Conservation (phyloP, 2,888 invertebrate species). For the Sesamia inferens region DNA sequence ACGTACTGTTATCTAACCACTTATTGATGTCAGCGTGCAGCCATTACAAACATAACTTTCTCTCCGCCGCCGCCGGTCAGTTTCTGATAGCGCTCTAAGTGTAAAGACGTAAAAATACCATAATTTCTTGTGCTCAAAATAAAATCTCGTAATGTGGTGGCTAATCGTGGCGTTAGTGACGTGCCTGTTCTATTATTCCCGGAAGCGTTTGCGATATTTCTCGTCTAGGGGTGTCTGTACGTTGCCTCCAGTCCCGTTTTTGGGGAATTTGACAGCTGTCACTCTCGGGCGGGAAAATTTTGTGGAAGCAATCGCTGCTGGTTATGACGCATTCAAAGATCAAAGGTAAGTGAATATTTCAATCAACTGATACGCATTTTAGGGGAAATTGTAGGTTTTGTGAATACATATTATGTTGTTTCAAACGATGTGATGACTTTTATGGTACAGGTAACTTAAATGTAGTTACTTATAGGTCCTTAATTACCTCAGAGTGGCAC, state of each 20-base stretch:
- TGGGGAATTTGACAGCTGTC: slow-evolving; percentile 80
- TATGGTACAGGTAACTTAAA: neutral
- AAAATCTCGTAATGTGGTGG: slow-evolving; percentile 68
- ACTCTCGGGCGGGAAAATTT: slow-evolving; percentile 78
- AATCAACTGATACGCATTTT: slow-evolving; percentile 22
- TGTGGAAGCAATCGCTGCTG: slow-evolving; percentile 77
- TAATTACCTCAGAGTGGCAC: neutral
- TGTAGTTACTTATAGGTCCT: neutral
- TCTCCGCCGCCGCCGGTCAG: slow-evolving; percentile 56
- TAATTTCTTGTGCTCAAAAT: neutral
- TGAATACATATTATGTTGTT: slow-evolving; percentile 20
- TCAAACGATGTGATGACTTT: neutral
- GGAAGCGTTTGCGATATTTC: slow-evolving; percentile 73
- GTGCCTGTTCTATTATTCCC: slow-evolving; percentile 73
- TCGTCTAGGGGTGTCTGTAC: slow-evolving; percentile 75
- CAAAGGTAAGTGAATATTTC: slow-evolving; percentile 69
- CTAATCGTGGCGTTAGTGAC: slow-evolving; percentile 69
- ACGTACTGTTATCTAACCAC: slow-evolving; percentile 52
- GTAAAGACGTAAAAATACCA: neutral
- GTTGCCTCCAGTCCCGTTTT: slow-evolving; percentile 74
- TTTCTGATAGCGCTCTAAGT: slow-evolving; percentile 26
- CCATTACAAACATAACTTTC: slow-evolving; percentile 65
- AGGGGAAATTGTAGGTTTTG: slow-evolving; percentile 9
- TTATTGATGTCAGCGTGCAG: slow-evolving; percentile 49
- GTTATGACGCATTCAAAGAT: slow-evolving; percentile 76